A percentile compares a stretch with the other conserved stretches of the same genome.
phyloP scores from a whole-genome alignment of 2,888 invertebrate genomes.

The Blomia tropicalis region DNA sequence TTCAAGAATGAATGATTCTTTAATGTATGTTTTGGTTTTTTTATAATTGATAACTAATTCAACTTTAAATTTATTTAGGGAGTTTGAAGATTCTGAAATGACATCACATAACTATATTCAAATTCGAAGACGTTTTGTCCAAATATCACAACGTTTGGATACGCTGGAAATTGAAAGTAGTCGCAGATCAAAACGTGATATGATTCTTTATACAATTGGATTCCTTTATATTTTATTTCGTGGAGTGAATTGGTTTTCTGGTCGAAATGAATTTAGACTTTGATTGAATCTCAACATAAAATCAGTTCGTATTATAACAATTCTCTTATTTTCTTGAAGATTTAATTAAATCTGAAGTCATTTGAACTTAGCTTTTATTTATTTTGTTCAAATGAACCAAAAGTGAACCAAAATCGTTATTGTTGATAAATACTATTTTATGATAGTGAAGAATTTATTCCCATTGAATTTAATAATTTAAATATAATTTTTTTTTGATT shows the following conservation, averaged over 20 bases:
- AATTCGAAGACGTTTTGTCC: constrained; percentile 65
- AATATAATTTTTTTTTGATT: too few relatives aligned
- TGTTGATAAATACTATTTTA: too few relatives aligned
- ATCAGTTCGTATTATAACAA: too few relatives aligned
- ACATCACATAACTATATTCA: constrained; percentile 4
- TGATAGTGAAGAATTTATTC: too few relatives aligned
- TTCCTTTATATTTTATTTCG: constrained; percentile 71
- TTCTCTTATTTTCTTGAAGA: too few relatives aligned
- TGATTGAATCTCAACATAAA: too few relatives aligned
- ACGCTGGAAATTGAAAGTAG: constrained; percentile 68
- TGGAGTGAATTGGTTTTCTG: constrained; percentile 57
- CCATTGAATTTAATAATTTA: too few relatives aligned
- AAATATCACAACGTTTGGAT: constrained; percentile 68
- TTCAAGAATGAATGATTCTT: constrained; percentile 3
- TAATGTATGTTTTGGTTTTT: constrained; percentile 5
- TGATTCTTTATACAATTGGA: constrained; percentile 64
- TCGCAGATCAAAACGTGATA: constrained; percentile 67
- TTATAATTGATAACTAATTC: not conserved
- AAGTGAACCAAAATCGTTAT: too few relatives aligned
- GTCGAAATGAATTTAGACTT: constrained; percentile 6
- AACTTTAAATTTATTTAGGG: not conserved
- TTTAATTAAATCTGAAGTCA: too few relatives aligned
- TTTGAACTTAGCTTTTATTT: too few relatives aligned
- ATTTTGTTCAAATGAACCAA: too few relatives aligned
- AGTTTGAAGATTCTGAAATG: constrained; percentile 57